phyloP scores from a whole-genome alignment of 1,140 invertebrate genomes.

The Anagrus nilaparvatae region DNA sequence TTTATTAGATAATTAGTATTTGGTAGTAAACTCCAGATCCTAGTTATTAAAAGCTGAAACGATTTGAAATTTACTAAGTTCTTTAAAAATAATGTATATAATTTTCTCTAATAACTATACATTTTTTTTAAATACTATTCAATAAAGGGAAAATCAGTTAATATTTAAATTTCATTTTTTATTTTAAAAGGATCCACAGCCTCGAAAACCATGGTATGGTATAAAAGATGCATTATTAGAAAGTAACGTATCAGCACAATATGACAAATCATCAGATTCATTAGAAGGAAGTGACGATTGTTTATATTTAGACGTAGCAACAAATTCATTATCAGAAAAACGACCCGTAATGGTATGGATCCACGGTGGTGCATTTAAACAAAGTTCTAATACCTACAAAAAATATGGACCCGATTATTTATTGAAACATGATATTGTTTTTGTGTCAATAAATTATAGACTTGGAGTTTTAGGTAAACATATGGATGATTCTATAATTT shows the following conservation, averaged over 20 bases:
- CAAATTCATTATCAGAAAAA: constrained; percentile 45
- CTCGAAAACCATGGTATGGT: constrained; percentile 21
- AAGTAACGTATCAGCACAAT: constrained; percentile 15
- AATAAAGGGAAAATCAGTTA: too few species aligned
- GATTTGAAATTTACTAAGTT: too few species aligned
- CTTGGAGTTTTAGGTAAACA: constrained; percentile 46
- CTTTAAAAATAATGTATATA: too few species aligned
- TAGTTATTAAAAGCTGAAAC: too few species aligned
- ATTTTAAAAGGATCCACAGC: constrained; percentile 27
- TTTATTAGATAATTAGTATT: too few species aligned
- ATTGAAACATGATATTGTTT: constrained; percentile 43
- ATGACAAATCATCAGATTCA: constrained; percentile 13
- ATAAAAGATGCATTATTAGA: constrained; percentile 21
- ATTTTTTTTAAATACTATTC: too few species aligned
- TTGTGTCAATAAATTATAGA: constrained; percentile 53
- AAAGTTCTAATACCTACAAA: constrained; percentile 37
- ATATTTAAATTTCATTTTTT: constrained; percentile 3
- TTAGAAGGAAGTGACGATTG: constrained; percentile 59
- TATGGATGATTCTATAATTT: background rate
- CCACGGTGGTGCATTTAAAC: constrained; percentile 55
- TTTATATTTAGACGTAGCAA: constrained; percentile 69
- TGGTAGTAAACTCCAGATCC: too few species aligned
- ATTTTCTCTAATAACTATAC: too few species aligned
- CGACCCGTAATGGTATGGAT: constrained; percentile 61
- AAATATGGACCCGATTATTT: constrained; percentile 44